Evolutionary conservation across 2,888 invertebrate species (phyloP), one percentile per base, ranked within the genome.

Genomic region (Zhuqinia jingwanae): DNA sequence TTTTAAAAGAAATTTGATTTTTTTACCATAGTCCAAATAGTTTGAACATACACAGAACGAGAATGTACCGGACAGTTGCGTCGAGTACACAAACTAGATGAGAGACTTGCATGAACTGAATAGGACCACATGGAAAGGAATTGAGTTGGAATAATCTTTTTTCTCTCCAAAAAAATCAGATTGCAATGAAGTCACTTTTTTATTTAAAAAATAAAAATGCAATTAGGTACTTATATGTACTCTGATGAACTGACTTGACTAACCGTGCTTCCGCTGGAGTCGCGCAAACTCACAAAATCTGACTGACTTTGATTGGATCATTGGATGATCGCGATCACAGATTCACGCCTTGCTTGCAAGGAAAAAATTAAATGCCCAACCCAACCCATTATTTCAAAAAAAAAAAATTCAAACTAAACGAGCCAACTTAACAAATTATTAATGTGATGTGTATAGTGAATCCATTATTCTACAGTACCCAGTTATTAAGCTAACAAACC

Each of bases 61-160:
- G 84, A 84, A 68, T 85, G 85, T 30, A 85, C 85, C 13, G 85
- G 85, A 79, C 85, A 85, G 50, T 85, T 85, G 3, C 85, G 85
- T 78, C 85, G 68, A 17, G 85, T 85, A 79, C 85, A 85, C 20
- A 85, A 78, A 27, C 58, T 50, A 8, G 36, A 36, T 36, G 76
- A 65, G 15, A 84, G 77, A 17, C 78, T 78, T 79, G 78, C 79
- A 58, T 78, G 30, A 20, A 56, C 47, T 42, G 70, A 36, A 36
- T 36, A 36, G 36, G 36, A 70, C 85, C 85, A 85, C 85, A 85
- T 85, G 45, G 58, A n/a, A 47, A 45, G 15, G 15, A 42, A 17
- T 30, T 27, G 5, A 36, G 22, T 70, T 81, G 5, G 65, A 27
- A 25, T 45, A 60, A 45, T 30, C 22, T 60, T 73, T 22, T n/a